Evolutionary conservation across 2,888 invertebrate species (phyloP), one percentile per base, ranked within the genome.

Genomic region (Priocnemis perturbator): DNA sequence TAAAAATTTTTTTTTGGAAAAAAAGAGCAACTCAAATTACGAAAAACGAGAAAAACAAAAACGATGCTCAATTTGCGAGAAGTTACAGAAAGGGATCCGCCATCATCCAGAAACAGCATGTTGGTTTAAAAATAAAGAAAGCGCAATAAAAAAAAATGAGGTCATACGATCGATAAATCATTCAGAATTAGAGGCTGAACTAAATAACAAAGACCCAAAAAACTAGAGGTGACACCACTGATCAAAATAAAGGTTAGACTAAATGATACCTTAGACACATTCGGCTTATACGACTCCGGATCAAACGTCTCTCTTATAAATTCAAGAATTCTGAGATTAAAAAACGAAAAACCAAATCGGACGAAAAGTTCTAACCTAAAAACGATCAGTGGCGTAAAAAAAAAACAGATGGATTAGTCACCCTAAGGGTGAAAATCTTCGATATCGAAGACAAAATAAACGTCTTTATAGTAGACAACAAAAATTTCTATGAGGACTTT

Each of bases 161-260:
- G 26, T 7, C 26, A 26, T 26, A 3, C 26, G 26, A 7, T 26
- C 26, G 26, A 26, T 7, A 4, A 26, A 26, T 58, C 69, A 64
- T 21, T 55, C 69, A 62, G 57, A 67, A 58, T 59, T 74, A 61
- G 67, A 74, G 11, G 67, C 69, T 57, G 48, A 71, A 19, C 37
- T 69, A 55, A 67, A 68, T n/a, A 48, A 55, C 50, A 57, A 69
- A 50, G 52, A 63, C 26, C 3, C 26, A 78, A 78, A 78, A 78
- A 75, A 77, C 76, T 63, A 70, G 55, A 60, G 67, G 60, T 48
- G 59, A 68, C 74, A 79, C 77, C 79, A 79, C 76, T 79, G 55
- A 74, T 76, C 55, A 75, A 73, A 58, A 26, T 74, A 14, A 78
- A 71, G 55, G 50, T 67, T 60, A 44, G 61, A 63, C 53, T 75